Evolutionary conservation across 2,797 vertebrate species (phyloP).

Genomic region (Pteropus rufus): DNA sequence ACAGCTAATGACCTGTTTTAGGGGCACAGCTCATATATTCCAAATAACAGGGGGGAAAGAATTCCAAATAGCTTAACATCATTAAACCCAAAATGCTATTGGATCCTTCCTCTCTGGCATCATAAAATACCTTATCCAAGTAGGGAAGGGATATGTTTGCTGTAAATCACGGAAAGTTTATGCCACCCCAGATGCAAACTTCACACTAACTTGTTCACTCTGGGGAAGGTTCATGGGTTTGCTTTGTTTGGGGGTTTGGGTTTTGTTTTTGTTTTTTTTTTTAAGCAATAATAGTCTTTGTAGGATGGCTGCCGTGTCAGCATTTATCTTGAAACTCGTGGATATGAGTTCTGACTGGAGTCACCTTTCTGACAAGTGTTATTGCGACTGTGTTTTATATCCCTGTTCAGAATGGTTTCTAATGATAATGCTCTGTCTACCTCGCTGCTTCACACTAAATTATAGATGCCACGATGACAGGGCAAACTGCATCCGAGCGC

Average conservation of each 20-base stretch:
- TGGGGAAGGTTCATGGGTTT: conserved; percentile 76
- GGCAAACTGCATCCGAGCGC: conserved; percentile 81
- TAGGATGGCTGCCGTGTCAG: conserved; percentile 86
- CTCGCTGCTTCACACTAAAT: conserved; percentile 87
- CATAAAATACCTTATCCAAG: conserved; percentile 76
- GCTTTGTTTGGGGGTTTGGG: conserved; percentile 74
- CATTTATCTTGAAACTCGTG: conserved; percentile 86
- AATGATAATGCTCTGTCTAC: conserved; percentile 88
- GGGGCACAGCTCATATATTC: conserved; percentile 65
- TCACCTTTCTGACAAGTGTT: conserved; percentile 89
- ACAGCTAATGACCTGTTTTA: conserved; percentile 77
- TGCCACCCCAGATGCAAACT: conserved; percentile 75
- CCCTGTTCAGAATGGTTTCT: conserved; percentile 89
- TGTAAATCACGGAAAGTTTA: conserved; percentile 81
- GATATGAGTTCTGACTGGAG: conserved; percentile 90
- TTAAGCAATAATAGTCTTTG: conserved; percentile 83
- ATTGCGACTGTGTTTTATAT: conserved; percentile 88
- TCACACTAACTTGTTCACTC: conserved; percentile 77
- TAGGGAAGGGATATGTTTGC: conserved; percentile 65
- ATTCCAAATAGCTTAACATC: conserved; percentile 80
- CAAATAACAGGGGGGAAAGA: conserved; percentile 72
- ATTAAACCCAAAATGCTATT: conserved; percentile 75
- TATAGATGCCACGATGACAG: conserved; percentile 85
- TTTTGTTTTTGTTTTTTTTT: conserved; percentile 35
- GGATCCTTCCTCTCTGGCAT: conserved; percentile 70